These are phyloP conservation scores for Sebastes diploproa DNA, from an alignment of 2,797 vertebrate genomes.

Conservation along the genomic window DNA sequence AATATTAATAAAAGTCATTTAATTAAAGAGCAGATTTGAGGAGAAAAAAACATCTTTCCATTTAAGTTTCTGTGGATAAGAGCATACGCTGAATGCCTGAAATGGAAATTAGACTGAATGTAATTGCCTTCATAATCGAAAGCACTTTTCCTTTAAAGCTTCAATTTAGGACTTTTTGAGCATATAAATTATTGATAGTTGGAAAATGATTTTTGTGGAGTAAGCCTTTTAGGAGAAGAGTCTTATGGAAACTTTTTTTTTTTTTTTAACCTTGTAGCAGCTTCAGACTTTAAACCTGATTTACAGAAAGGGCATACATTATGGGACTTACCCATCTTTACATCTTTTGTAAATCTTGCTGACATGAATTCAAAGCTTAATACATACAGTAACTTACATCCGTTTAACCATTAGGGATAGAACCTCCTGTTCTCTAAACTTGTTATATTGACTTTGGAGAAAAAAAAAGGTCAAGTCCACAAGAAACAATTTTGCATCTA, in stretches of 20 bases:
- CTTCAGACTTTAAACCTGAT: neutral
- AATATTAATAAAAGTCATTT: conserved; percentile 22
- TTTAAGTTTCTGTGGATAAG: conserved; percentile 21
- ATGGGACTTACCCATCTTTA: neutral
- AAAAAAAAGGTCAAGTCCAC: neutral
- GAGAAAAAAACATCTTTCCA: neutral
- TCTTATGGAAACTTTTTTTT: conserved; percentile 23
- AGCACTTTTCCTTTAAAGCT: conserved; percentile 59
- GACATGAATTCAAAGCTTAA: neutral
- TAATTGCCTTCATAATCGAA: conserved; percentile 64
- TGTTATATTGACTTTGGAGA: neutral
- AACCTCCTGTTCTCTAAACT: neutral
- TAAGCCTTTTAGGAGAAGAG: conserved; percentile 46
- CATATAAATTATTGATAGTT: conserved; percentile 66
- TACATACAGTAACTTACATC: neutral
- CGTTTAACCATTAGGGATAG: neutral
- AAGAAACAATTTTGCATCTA: neutral
- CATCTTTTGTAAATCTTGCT: neutral
- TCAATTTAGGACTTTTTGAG: conserved; percentile 55
- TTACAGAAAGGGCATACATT: neutral
- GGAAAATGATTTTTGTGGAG: conserved; percentile 42
- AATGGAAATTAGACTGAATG: conserved; percentile 55
- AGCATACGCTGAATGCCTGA: conserved; percentile 38
- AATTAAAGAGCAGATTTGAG: conserved; percentile 33
- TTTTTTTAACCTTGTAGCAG: neutral